Evolutionary conservation across 1,140 invertebrate genomes (phyloP), one percentile per base, ranked within the genome.

Genomic region (Bathynomus jamesi): DNA sequence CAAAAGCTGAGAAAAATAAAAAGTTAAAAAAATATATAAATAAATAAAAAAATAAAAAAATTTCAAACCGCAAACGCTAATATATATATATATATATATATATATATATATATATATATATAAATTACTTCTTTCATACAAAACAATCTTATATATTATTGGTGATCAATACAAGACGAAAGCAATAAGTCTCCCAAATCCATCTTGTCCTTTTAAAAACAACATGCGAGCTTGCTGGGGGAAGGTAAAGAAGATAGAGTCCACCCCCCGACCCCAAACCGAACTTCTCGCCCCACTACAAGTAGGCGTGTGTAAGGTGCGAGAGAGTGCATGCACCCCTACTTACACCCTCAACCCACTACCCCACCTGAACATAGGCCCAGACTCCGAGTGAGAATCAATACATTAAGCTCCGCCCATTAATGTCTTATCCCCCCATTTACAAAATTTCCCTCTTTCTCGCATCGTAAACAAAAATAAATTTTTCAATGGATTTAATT

Each of bases 121-220:
- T n/a, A n/a, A n/a, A n/a, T n/a, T n/a, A n/a, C n/a, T n/a, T n/a
- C n/a, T n/a, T n/a, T n/a, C n/a, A 53, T 17, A 40, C 13, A 53
- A 53, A 2, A 53, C 40, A 53, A 53, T 53, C 21, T 11, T 11
- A 53, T 53, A 53, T 17, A 53, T 53, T 2, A 53, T 53, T 21
- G 40, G 21, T 53, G 40, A 53, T 53, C 40, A 53, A 53, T 53
- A 53, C 40, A 11, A 11, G 11, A 53, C 21, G 21, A 53, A 53
- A 1, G 40, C 21, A 53, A 53, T 53, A 53, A 53, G 40, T 53
- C 5, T 53, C 21, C 21, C 40, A 53, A 53, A 53, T 53, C 40
- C 40, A 53, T 53, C 40, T 53, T 53, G 40, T 53, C 40, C 40
- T 53, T 53, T 53, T 53, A 53, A 53, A 53, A 53, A 53, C 40